These are phyloP conservation scores for Platerodrilus igneus DNA, from an alignment of 2,888 invertebrate species.

Conservation along the genomic window DNA sequence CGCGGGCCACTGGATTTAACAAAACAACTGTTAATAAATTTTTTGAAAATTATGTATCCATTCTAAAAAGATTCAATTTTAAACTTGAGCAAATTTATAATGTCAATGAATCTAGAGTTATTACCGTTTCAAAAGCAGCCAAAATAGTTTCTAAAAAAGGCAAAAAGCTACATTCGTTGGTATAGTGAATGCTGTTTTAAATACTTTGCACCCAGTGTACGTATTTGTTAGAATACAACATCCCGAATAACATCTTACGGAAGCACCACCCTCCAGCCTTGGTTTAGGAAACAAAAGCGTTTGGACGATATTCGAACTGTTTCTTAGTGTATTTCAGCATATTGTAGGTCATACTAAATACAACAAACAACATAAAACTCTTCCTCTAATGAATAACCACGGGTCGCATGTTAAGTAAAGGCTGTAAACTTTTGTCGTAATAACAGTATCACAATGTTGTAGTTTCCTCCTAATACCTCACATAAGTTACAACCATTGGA, in stretches of 20 bases:
- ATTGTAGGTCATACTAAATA: too few species aligned
- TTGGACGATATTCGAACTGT: too few species aligned
- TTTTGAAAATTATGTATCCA: constrained; percentile 1
- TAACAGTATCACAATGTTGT: constrained; percentile 36
- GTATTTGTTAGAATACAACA: too few species aligned
- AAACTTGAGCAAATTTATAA: constrained; percentile 5
- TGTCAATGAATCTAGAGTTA: constrained; percentile 5
- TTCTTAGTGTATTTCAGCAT: too few species aligned
- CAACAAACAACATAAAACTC: too few species aligned
- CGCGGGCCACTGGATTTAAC: constrained; percentile 11
- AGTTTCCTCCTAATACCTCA: constrained; percentile 39
- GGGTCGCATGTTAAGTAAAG: too few species aligned
- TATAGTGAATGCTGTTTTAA: constrained; percentile 13
- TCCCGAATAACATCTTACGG: too few species aligned
- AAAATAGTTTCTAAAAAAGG: constrained; percentile 9
- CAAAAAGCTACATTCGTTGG: constrained; percentile 17
- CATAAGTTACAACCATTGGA: constrained; percentile 39
- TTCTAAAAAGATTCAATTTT: background rate
- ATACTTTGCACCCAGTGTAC: too few species aligned
- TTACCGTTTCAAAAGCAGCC: constrained; percentile 7
- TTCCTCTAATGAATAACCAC: too few species aligned
- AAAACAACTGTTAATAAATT: constrained; percentile 1
- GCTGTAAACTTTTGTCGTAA: constrained; percentile 32
- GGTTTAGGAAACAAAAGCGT: too few species aligned
- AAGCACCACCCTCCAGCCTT: too few species aligned